Conservation (phyloP, 2,113 vertebrate species). For the Clupea harengus region DNA sequence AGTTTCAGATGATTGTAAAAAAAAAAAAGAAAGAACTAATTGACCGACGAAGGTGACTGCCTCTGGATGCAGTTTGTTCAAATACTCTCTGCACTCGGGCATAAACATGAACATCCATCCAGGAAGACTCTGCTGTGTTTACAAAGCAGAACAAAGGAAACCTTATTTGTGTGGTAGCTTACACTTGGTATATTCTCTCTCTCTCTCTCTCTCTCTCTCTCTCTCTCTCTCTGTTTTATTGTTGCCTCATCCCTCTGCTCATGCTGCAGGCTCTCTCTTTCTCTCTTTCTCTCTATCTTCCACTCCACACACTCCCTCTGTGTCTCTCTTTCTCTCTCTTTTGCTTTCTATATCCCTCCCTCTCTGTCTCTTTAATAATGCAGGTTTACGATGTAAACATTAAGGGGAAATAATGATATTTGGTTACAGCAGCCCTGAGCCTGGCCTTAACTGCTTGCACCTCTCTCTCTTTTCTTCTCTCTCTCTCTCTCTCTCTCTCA, state of each 20-base stretch:
- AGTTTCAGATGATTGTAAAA: neutral
- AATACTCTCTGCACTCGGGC: neutral
- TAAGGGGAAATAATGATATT: conserved; percentile 47
- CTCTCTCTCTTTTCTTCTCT: conserved; percentile 29
- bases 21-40: neutral
- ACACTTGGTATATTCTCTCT: neutral
- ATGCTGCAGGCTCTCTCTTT: conserved; percentile 25
- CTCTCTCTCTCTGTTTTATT: conserved; percentile 42
- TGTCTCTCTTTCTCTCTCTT: conserved; percentile 34
- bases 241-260: conserved; percentile 32
- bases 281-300: neutral
- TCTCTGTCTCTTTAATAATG: conserved; percentile 50
- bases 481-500: neutral
- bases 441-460: conserved; percentile 39
- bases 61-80: neutral
- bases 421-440: conserved; percentile 44
- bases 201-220: conserved; percentile 2
- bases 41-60: neutral
- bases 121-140: neutral
- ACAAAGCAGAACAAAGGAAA: neutral
- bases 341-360: neutral
- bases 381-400: conserved; percentile 38
- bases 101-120: neutral
- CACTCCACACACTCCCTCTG: neutral
- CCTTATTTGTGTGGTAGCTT: neutral